Percentiles rank a stretch among this genome's conserved stretches.
Evolutionary conservation across 2,113 vertebrate genomes (phyloP).

Genomic region (Myiagra hebetior): DNA sequence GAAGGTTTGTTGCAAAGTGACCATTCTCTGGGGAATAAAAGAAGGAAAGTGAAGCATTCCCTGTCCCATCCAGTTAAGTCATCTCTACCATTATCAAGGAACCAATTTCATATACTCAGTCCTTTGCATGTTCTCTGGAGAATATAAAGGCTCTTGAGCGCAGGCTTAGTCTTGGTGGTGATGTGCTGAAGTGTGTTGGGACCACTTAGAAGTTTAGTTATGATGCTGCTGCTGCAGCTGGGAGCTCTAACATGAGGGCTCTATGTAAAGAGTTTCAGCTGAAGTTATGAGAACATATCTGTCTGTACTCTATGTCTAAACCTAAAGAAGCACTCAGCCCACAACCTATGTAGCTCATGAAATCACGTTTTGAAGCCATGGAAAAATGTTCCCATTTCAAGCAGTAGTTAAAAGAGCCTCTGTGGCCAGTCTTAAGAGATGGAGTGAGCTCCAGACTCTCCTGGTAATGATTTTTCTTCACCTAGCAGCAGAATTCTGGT

Average conservation of each 20-base stretch:
- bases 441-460: neutral
- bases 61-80: neutral
- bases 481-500: neutral
- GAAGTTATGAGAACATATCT: neutral
- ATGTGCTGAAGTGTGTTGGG: neutral
- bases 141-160: neutral
- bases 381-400: neutral
- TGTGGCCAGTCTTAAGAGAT: neutral
- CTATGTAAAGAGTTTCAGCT: neutral
- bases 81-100: neutral
- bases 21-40: neutral
- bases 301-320: neutral
- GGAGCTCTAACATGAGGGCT: neutral
- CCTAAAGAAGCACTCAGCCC: neutral
- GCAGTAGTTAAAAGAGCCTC: neutral
- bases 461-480: neutral
- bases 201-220: neutral
- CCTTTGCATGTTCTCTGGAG: neutral
- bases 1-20: neutral
- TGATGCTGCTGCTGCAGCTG: neutral
- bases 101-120: neutral
- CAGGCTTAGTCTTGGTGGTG: neutral
- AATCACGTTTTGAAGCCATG: neutral
- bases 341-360: neutral
- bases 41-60: neutral